Conservation (phyloP, 1,140 invertebrate species). For the Bradysia coprophila region DNA sequence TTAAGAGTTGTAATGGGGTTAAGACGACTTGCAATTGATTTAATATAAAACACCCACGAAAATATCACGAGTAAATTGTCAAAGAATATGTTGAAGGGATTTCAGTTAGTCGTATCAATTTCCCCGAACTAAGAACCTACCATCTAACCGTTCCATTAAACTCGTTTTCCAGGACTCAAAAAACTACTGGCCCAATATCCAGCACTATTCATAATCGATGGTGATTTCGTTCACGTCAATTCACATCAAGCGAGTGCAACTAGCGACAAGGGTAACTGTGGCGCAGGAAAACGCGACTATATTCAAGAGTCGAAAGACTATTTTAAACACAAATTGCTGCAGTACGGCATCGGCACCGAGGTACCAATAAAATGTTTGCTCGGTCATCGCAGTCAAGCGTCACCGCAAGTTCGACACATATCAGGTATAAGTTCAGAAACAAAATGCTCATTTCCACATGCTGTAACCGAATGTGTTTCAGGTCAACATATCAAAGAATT, state of each 20-base stretch:
- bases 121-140: too few species aligned
- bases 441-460: background rate
- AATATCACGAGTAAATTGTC: too few species aligned
- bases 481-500: slow-evolving; percentile 89
- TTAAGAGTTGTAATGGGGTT: too few species aligned
- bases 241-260: slow-evolving; percentile 39
- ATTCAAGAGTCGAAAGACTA: slow-evolving; percentile 86
- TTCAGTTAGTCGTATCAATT: too few species aligned
- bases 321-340: slow-evolving; percentile 75
- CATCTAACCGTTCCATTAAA: too few species aligned
- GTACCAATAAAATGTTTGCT: slow-evolving; percentile 84
- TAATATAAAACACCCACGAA: too few species aligned
- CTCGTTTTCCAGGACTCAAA: slow-evolving; percentile 38
- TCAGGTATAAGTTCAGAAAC: slow-evolving; percentile 31
- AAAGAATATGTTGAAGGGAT: too few species aligned
- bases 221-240: slow-evolving; percentile 80
- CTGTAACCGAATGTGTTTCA: slow-evolving; percentile 2
- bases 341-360: slow-evolving; percentile 76
- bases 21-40: too few species aligned
- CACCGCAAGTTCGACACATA: slow-evolving; percentile 87
- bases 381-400: slow-evolving; percentile 84
- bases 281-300: slow-evolving; percentile 57
- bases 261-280: slow-evolving; percentile 27
- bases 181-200: slow-evolving; percentile 85
- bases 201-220: slow-evolving; percentile 75